phyloP scores from a whole-genome alignment of 1,140 invertebrate genomes.

The Aphelinus atriplicis region DNA sequence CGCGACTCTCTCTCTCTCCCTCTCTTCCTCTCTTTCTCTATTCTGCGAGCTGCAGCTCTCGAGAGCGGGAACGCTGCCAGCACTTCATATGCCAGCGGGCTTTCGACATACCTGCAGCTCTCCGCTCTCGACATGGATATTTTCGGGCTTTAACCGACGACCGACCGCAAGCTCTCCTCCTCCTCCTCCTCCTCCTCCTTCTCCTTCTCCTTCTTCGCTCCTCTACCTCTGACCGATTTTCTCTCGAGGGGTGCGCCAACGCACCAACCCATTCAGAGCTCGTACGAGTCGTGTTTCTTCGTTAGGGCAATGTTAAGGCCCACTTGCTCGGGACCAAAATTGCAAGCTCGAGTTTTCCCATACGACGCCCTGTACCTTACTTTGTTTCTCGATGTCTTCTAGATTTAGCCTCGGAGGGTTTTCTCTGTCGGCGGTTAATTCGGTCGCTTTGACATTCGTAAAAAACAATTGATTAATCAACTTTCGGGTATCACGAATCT shows the following conservation, averaged over 20 bases:
- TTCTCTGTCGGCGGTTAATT: too few relatives aligned
- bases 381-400: too few relatives aligned
- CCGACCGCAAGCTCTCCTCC: conserved; percentile 22
- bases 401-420: too few relatives aligned
- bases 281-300: too few relatives aligned
- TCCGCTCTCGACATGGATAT: conserved; percentile 61
- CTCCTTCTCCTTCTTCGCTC: conserved; percentile 5
- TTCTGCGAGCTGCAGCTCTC: conserved; percentile 43
- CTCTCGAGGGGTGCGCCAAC: neutral
- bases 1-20: neutral
- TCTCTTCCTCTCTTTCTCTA: conserved; percentile 20
- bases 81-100: conserved; percentile 51
- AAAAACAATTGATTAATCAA: too few relatives aligned
- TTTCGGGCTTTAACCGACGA: conserved; percentile 60
- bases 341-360: too few relatives aligned
- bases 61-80: conserved; percentile 48
- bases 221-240: neutral
- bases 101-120: conserved; percentile 54
- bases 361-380: too few relatives aligned
- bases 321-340: too few relatives aligned
- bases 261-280: neutral
- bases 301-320: too few relatives aligned
- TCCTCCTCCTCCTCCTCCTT: conserved; percentile 8
- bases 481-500: too few relatives aligned
- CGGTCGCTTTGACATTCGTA: too few relatives aligned